Evolutionary conservation across 2,888 invertebrate genomes (phyloP), one percentile per base, ranked within the genome.

Genomic region (Lasioglossum vierecki): DNA sequence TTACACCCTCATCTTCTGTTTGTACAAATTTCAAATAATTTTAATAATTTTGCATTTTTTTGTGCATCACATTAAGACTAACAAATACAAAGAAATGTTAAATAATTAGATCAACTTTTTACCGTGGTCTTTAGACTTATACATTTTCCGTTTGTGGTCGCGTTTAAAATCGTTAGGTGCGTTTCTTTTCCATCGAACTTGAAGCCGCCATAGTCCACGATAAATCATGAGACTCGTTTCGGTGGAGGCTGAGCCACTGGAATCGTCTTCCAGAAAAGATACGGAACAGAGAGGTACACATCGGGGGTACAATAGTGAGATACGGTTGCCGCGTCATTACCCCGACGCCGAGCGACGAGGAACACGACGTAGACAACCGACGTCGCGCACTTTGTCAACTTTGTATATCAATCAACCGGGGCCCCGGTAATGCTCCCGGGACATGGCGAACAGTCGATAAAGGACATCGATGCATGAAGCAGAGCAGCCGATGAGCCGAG

Each of bases 391-490:
- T 91, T 91, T 91, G 92, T 91, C 91, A 91, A 91, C 92, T 91
- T 91, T 92, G 89, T 89, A 88, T 92, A 91, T 91, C 91, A 91
- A 91, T 91, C 91, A 92, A 92, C 80, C 87, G 80, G 75, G 84
- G 35, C 6, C 13, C 68, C 84, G 83, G 88, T 89, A 91, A 91
- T 90, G 88, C 82, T 85, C 83, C 78, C 76, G 80, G 83, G 82
- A 85, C 86, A 84, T 87, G 88, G 81, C 88, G 85, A 85, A 89
- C 89, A 83, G 74, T 84, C 88, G 91, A 91, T 91, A 91, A 89
- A 89, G 89, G 81, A 89, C 87, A 88, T 86, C 88, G 88, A 89
- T 88, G 86, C 89, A 84, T 83, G 88, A 82, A 85, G 85, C 77
- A 79, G 81, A 85, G 86, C 83, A 91, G 77, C 84, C 90, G 91